Evolutionary conservation across 2,888 invertebrate genomes (phyloP).

Genomic region (Noctua pronuba): DNA sequence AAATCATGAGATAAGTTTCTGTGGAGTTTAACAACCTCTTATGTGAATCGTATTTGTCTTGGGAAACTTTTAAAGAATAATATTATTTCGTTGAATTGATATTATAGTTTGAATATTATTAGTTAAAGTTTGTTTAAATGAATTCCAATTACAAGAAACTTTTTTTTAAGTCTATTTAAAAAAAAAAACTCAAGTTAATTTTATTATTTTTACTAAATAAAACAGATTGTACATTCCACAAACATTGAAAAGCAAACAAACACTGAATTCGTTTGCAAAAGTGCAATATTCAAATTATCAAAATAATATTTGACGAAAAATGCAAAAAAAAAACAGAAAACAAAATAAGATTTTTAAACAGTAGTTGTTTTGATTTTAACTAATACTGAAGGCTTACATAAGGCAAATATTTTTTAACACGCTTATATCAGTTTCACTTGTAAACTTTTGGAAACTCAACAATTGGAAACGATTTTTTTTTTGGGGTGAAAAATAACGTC

Average conservation of each 20-base stretch:
- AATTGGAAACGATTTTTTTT: no score
- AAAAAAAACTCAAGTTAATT: background rate
- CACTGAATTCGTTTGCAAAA: background rate
- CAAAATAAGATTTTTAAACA: background rate
- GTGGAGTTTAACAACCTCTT: constrained; percentile 25
- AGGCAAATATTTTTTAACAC: background rate
- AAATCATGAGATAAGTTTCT: constrained; percentile 34
- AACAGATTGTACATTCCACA: background rate
- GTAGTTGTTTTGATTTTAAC: background rate
- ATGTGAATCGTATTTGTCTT: constrained; percentile 7
- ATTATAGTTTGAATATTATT: constrained; percentile 6
- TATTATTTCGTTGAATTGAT: background rate
- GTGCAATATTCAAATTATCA: background rate
- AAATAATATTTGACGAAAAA: background rate
- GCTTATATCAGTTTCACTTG: background rate
- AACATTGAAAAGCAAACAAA: background rate
- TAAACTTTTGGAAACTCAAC: no score
- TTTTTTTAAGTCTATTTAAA: background rate
- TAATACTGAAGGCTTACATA: background rate
- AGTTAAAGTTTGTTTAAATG: background rate
- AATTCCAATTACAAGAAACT: background rate
- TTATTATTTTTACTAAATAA: background rate
- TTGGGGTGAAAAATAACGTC: no score
- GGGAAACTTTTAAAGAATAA: constrained; percentile 10
- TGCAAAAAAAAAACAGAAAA: no score